A percentile compares a stretch with the other conserved stretches of the same genome.
Evolutionary conservation across 2,888 invertebrate species (phyloP).

Genomic region (Patella pellucida): DNA sequence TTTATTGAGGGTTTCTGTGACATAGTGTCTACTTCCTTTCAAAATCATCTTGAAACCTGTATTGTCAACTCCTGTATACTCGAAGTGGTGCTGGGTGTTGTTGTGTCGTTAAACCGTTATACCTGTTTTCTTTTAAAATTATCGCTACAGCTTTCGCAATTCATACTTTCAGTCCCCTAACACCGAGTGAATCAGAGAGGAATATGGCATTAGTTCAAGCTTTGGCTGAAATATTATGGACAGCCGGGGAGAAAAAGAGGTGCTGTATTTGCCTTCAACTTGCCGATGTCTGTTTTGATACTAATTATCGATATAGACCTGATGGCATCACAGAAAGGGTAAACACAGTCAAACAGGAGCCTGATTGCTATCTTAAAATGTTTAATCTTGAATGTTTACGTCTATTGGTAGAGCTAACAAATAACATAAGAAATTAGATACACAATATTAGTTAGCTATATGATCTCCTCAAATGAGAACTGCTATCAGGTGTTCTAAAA

Average conservation of each 20-base stretch:
- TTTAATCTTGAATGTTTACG: no score
- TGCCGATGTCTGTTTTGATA: constrained; percentile 71
- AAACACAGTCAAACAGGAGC: constrained; percentile 21
- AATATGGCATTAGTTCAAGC: constrained; percentile 79
- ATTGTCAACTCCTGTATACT: neutral
- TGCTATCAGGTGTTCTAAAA: no score
- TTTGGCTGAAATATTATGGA: constrained; percentile 81
- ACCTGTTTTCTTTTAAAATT: neutral
- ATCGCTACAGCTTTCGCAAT: constrained; percentile 22
- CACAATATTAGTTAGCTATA: no score
- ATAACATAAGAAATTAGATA: no score
- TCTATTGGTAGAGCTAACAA: no score
- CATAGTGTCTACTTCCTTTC: no score
- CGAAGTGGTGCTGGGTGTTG: neutral
- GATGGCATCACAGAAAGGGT: constrained; percentile 85
- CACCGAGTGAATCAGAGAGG: constrained; percentile 79
- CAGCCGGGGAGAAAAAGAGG: constrained; percentile 76
- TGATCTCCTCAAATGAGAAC: no score
- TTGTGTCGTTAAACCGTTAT: neutral
- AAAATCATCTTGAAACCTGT: no score
- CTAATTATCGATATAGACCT: constrained; percentile 80
- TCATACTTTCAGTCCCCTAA: constrained; percentile 74
- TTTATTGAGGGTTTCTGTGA: no score
- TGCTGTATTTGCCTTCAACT: constrained; percentile 57
- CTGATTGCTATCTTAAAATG: no score